phyloP scores from a whole-genome alignment of 2,888 invertebrate genomes.

The Anoncus sp. region DNA sequence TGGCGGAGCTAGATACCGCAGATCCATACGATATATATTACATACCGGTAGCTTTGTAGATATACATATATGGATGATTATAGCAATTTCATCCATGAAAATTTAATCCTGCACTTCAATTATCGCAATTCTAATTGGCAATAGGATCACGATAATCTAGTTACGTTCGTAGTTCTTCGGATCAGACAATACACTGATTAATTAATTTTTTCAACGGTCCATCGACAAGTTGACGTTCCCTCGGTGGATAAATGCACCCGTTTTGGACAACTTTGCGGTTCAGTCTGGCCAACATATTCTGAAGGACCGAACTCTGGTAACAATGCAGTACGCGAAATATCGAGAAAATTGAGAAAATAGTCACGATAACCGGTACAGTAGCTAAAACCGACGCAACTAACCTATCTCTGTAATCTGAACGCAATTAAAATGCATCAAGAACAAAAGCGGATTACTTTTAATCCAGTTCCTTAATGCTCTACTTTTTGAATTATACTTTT shows the following conservation, averaged over 20 bases:
- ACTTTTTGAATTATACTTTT: not conserved
- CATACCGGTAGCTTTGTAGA: slow-evolving; percentile 5
- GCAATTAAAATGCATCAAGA: not conserved
- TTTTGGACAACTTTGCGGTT: too few relatives aligned
- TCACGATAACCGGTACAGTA: too few relatives aligned
- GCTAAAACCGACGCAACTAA: too few relatives aligned
- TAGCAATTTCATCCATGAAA: not conserved
- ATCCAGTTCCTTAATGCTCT: not conserved
- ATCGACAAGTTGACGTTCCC: not conserved
- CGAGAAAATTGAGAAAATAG: too few relatives aligned
- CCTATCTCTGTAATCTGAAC: not conserved
- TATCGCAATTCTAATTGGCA: not conserved
- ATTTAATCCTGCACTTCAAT: not conserved
- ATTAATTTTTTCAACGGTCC: not conserved
- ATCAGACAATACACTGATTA: not conserved
- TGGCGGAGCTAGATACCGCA: slow-evolving; percentile 36
- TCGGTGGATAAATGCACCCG: too few relatives aligned
- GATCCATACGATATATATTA: slow-evolving; percentile 11
- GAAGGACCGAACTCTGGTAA: too few relatives aligned
- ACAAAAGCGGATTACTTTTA: not conserved
- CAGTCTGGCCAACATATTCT: too few relatives aligned
- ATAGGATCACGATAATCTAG: not conserved
- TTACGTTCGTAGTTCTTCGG: not conserved
- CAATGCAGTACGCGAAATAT: too few relatives aligned
- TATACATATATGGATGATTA: slow-evolving; percentile 3